A percentile compares a stretch with the other conserved stretches of the same genome.
These are phyloP conservation scores for Tyrannus savana DNA, from an alignment of 2,113 vertebrate species.

Conservation along the genomic window DNA sequence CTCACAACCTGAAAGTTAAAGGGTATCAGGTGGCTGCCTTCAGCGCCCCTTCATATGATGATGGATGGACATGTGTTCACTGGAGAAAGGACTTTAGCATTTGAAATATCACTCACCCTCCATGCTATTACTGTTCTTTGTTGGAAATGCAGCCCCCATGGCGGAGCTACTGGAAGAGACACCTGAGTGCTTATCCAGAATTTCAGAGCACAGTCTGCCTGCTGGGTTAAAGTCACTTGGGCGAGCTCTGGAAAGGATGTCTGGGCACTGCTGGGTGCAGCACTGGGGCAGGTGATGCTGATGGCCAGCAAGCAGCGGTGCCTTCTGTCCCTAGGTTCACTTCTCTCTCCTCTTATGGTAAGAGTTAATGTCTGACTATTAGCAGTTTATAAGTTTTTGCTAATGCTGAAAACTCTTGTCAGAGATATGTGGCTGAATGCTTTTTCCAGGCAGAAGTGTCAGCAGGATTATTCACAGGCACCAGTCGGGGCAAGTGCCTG, in stretches of 20 bases:
- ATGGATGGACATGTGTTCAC: neutral
- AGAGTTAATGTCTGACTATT: neutral
- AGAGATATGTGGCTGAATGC: neutral
- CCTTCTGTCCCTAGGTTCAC: neutral
- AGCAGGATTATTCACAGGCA: neutral
- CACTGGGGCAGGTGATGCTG: accelerated
- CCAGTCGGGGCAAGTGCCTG: neutral
- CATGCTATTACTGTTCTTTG: neutral
- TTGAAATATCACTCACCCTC: neutral
- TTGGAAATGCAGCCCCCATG: neutral
- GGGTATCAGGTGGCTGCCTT: neutral
- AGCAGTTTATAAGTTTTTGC: neutral
- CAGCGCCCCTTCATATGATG: neutral
- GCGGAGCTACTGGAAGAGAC: neutral
- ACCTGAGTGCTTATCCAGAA: accelerated
- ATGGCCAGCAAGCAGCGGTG: accelerated
- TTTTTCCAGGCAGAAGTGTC: neutral
- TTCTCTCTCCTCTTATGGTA: neutral
- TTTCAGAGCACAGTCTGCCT: neutral
- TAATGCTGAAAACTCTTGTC: neutral
- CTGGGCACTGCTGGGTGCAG: neutral
- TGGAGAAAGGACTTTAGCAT: neutral
- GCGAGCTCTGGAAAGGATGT: neutral
- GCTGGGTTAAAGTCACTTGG: accelerated
- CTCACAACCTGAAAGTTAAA: neutral